These are phyloP conservation scores for Stenichneumon culpator DNA, from an alignment of 2,888 invertebrate species.

Conservation along the genomic window DNA sequence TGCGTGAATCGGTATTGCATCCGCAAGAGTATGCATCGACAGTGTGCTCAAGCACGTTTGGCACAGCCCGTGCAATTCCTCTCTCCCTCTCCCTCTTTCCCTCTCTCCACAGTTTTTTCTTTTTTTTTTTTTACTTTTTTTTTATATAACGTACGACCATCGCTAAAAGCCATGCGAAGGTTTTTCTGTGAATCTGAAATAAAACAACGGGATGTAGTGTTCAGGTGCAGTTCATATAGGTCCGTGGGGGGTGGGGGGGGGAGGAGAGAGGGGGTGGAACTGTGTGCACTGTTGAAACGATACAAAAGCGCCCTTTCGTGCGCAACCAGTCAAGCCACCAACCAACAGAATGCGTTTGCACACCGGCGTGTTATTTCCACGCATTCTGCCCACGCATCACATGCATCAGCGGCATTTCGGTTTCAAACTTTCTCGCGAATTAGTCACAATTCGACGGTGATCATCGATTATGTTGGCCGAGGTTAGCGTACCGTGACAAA, in stretches of 20 bases:
- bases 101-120: not conserved
- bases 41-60: constrained; percentile 55
- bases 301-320: constrained; percentile 54
- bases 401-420: not conserved
- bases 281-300: constrained; percentile 50
- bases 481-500: not conserved
- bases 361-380: constrained; percentile 12
- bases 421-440: not conserved
- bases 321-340: constrained; percentile 24
- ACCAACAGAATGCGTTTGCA: constrained; percentile 34
- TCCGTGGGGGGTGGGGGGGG: not conserved
- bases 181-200: constrained; percentile 66
- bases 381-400: not conserved
- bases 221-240: constrained; percentile 3
- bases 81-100: not conserved
- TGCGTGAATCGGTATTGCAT: constrained; percentile 31
- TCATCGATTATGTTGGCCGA: not conserved
- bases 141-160: constrained; percentile 72
- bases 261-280: not conserved
- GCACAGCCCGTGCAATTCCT: constrained; percentile 53
- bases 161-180: constrained; percentile 71
- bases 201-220: constrained; percentile 28
- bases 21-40: constrained; percentile 36
- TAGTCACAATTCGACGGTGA: not conserved
- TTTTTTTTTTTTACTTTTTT: constrained; percentile 56